Conservation (phyloP, 2,888 invertebrate species). For the Drosophila falleni region DNA sequence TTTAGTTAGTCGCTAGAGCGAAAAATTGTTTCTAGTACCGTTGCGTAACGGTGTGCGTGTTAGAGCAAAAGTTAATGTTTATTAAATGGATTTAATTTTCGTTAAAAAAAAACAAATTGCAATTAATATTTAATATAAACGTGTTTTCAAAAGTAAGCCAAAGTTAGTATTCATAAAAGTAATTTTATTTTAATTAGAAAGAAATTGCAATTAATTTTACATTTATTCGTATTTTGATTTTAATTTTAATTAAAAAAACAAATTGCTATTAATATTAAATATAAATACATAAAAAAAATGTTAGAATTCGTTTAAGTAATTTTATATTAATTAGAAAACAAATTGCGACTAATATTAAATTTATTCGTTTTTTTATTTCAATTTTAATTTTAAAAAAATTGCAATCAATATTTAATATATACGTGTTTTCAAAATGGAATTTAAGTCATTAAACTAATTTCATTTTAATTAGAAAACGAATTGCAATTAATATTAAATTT, state of each 20-base stretch:
- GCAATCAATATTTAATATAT: too few relatives aligned
- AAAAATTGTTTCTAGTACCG: slow-evolving; percentile 4
- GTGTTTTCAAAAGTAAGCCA: too few relatives aligned
- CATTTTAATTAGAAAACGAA: background rate
- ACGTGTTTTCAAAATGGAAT: too few relatives aligned
- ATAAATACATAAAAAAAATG: too few relatives aligned
- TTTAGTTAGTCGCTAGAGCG: background rate
- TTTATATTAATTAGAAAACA: too few relatives aligned
- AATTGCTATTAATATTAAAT: slow-evolving; percentile 1
- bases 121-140: too few relatives aligned
- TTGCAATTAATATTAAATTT: background rate
- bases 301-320: too few relatives aligned
- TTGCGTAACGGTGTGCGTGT: slow-evolving; percentile 36
- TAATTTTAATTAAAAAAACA: background rate
- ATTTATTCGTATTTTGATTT: background rate
- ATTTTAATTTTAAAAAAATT: background rate
- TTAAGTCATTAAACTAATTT: too few relatives aligned
- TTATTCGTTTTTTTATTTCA: too few relatives aligned
- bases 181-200: background rate
- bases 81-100: background rate
- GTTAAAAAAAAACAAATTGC: too few relatives aligned
- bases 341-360: too few relatives aligned
- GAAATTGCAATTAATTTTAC: slow-evolving; percentile 1
- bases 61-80: background rate
- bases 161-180: too few relatives aligned